These are phyloP conservation scores for Limnephilus rhombicus DNA, from an alignment of 2,888 invertebrate genomes.

Conservation along the genomic window DNA sequence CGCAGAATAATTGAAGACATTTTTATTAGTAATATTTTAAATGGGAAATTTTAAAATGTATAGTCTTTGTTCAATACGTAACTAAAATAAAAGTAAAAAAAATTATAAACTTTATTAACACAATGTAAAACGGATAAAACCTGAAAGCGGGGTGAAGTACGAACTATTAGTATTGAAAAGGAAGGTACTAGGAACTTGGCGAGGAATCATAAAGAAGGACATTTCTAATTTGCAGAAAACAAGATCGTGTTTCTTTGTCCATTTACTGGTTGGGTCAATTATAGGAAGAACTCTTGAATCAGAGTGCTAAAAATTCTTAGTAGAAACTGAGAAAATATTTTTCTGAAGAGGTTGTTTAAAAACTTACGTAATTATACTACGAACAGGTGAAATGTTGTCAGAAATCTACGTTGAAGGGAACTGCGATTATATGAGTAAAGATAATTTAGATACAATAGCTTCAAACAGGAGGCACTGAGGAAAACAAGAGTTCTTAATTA, in stretches of 20 bases:
- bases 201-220: background rate
- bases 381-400: background rate
- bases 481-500: too few relatives aligned
- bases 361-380: background rate
- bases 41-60: too few relatives aligned
- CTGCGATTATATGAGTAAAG: background rate
- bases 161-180: background rate
- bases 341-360: too few relatives aligned
- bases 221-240: background rate
- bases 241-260: background rate
- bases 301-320: too few relatives aligned
- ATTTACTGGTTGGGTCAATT: background rate
- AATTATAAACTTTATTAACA: too few relatives aligned
- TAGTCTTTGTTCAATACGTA: too few relatives aligned
- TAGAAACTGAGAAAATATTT: background rate
- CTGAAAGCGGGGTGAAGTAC: background rate
- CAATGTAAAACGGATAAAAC: background rate
- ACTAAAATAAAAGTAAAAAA: too few relatives aligned
- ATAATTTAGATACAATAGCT: background rate
- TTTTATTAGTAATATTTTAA: too few relatives aligned
- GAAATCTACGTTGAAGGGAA: background rate
- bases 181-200: background rate
- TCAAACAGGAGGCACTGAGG: too few relatives aligned
- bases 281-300: background rate
- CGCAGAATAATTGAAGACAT: too few relatives aligned